Percentiles rank a stretch among this genome's conserved stretches.
phyloP scores from a whole-genome alignment of 1,140 invertebrate species.

The Trialeurodes vaporariorum region DNA sequence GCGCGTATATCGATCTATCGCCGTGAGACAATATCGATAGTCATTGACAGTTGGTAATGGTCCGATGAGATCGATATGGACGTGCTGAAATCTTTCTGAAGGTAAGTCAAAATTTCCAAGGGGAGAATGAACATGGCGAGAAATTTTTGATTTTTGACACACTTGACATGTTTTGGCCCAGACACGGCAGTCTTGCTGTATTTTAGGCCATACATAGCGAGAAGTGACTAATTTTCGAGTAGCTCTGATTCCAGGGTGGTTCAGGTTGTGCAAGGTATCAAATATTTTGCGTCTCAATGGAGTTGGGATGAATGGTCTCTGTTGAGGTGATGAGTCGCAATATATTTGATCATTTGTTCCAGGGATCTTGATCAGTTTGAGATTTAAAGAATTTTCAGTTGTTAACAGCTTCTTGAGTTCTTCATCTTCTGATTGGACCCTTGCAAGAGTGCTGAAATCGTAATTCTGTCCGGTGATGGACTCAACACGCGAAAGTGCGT shows the following conservation, averaged over 20 bases:
- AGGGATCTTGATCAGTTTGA: conserved; percentile 5
- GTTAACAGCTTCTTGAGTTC: background rate
- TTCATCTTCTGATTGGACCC: background rate
- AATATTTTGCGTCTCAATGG: conserved; percentile 23
- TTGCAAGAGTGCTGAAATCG: no score
- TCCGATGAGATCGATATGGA: conserved; percentile 35
- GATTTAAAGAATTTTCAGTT: conserved; percentile 1
- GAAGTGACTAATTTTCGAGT: conserved; percentile 29
- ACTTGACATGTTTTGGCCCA: conserved; percentile 23
- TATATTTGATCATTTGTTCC: conserved; percentile 20
- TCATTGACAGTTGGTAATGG: conserved; percentile 32
- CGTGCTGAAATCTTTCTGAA: conserved; percentile 22
- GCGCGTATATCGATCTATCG: conserved; percentile 35
- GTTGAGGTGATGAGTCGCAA: conserved; percentile 20
- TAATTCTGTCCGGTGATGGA: background rate
- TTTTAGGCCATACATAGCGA: conserved; percentile 35
- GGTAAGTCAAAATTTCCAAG: conserved; percentile 24
- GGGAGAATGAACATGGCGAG: background rate
- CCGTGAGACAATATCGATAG: conserved; percentile 33
- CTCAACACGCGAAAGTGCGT: conserved; percentile 15
- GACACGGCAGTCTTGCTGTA: conserved; percentile 24
- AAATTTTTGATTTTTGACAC: conserved; percentile 29
- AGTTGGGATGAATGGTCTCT: conserved; percentile 23
- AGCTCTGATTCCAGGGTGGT: conserved; percentile 23
- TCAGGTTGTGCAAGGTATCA: conserved; percentile 23